A percentile compares a stretch with the other conserved stretches of the same genome.
These are phyloP conservation scores for Aporophyla lueneburgensis DNA, from an alignment of 2,888 invertebrate genomes.

Conservation along the genomic window DNA sequence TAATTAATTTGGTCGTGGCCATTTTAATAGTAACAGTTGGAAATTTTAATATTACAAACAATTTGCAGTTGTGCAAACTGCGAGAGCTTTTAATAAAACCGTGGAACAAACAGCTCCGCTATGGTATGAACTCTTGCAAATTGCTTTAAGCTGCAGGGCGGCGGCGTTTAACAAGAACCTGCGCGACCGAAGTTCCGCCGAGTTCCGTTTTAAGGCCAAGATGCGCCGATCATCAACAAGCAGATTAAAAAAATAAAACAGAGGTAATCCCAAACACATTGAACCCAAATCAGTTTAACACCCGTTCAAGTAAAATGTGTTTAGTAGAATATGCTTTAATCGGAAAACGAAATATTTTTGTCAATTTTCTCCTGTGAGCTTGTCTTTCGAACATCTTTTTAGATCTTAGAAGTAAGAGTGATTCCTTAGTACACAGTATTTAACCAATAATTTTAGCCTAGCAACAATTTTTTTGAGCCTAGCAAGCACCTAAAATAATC, in stretches of 20 bases:
- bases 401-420: not conserved
- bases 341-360: not conserved
- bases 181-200: slow-evolving; percentile 83
- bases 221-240: slow-evolving; percentile 18
- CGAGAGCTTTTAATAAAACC: slow-evolving; percentile 86
- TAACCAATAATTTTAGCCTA: no score
- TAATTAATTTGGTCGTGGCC: slow-evolving; percentile 58
- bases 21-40: slow-evolving; percentile 58
- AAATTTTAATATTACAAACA: slow-evolving; percentile 83
- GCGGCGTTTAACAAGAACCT: slow-evolving; percentile 86
- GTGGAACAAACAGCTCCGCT: slow-evolving; percentile 82
- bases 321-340: not conserved
- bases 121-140: slow-evolving; percentile 88
- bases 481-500: not conserved
- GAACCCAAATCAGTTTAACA: not conserved
- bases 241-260: not conserved
- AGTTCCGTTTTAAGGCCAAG: slow-evolving; percentile 80
- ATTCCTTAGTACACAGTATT: not conserved
- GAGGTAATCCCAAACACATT: not conserved
- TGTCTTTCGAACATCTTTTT: not conserved
- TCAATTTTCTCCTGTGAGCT: not conserved
- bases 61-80: slow-evolving; percentile 81
- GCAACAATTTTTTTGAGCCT: not conserved
- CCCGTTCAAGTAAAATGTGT: not conserved
- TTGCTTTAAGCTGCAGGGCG: slow-evolving; percentile 88